Evolutionary conservation across 1,140 invertebrate species (phyloP).

Genomic region (Rhynchophorus ferrugineus): DNA sequence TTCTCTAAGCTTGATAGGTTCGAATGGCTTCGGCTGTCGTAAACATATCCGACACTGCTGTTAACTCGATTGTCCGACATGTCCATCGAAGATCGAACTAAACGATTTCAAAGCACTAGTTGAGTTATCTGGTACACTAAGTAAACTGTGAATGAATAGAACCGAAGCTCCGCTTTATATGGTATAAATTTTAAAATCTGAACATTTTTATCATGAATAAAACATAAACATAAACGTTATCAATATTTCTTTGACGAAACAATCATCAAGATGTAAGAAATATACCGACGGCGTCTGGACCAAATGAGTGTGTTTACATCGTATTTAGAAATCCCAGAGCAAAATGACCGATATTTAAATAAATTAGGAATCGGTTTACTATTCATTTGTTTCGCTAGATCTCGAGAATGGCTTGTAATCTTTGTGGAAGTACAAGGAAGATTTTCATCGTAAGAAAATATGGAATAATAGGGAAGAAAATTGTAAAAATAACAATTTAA

Average conservation of each 20-base stretch:
- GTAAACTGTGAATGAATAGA: not conserved
- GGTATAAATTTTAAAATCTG: not conserved
- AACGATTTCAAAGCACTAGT: too few relatives aligned
- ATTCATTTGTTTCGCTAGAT: too few relatives aligned
- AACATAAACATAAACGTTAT: too few relatives aligned
- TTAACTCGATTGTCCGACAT: not conserved
- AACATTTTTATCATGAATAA: not conserved
- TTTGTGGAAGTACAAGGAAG: too few relatives aligned
- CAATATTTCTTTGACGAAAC: not conserved
- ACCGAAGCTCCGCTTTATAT: not conserved
- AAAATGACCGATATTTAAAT: too few relatives aligned
- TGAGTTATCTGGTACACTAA: not conserved
- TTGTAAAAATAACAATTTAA: too few relatives aligned
- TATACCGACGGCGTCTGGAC: not conserved
- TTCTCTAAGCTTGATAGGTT: slow-evolving; percentile 22
- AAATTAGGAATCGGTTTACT: too few relatives aligned
- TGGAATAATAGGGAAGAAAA: too few relatives aligned
- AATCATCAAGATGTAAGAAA: not conserved
- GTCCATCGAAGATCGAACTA: not conserved
- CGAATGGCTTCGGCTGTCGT: slow-evolving; percentile 1
- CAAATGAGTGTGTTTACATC: not conserved
- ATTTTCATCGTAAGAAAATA: too few relatives aligned
- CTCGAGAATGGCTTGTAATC: too few relatives aligned
- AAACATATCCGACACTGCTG: not conserved
- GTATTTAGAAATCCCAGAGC: too few relatives aligned